These are phyloP conservation scores for Ara ararauna DNA, from an alignment of 2,797 vertebrate species.

Conservation along the genomic window DNA sequence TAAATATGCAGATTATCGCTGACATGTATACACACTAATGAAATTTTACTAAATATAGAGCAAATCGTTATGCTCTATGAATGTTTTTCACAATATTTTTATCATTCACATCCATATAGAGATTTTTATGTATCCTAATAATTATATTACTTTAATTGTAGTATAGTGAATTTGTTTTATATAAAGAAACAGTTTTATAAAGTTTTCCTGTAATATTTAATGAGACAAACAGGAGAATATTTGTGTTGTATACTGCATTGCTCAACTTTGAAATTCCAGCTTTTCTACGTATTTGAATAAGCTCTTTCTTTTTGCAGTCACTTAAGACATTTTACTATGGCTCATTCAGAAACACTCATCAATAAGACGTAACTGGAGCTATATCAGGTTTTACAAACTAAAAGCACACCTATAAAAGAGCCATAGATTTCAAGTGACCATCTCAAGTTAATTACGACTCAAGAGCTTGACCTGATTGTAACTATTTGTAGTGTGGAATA, in stretches of 20 bases:
- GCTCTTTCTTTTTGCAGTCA: neutral
- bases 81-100: constrained; percentile 33
- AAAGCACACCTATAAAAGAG: neutral
- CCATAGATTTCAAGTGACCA: neutral
- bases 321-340: neutral
- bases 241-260: neutral
- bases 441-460: neutral
- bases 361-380: neutral
- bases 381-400: neutral
- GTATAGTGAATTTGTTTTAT: constrained; percentile 6
- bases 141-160: constrained; percentile 54
- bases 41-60: constrained; percentile 61
- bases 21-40: constrained; percentile 27
- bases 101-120: constrained; percentile 12
- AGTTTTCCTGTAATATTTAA: neutral
- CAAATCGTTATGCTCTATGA: constrained; percentile 29
- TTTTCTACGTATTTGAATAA: constrained; percentile 3
- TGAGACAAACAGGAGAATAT: neutral
- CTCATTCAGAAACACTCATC: neutral
- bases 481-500: neutral
- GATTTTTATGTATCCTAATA: constrained; percentile 32
- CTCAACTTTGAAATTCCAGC: constrained; percentile 27
- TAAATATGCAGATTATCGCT: constrained; percentile 60
- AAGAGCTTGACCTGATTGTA: neutral
- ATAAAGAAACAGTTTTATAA: constrained; percentile 30